Conservation (phyloP, 2,113 vertebrate species). For the Xiphorhynchus elegans region DNA sequence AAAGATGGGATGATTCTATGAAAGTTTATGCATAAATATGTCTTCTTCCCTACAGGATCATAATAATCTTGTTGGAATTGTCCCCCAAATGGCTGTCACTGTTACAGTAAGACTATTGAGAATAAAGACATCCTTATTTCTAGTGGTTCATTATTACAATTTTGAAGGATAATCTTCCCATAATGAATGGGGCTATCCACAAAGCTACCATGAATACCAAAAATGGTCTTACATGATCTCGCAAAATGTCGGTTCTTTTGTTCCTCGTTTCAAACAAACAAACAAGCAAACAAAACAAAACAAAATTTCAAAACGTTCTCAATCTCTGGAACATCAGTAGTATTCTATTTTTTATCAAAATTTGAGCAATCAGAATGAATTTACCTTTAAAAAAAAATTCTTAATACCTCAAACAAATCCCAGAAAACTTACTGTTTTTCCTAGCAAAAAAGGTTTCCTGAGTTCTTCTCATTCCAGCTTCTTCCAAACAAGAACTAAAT, state of each 20-base stretch:
- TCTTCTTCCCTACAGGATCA: neutral
- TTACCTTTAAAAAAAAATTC: neutral
- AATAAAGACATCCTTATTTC: neutral
- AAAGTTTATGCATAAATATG: neutral
- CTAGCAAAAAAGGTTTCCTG: neutral
- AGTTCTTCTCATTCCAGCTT: conserved; percentile 11
- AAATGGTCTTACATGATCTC: fast-evolving
- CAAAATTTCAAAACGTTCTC: neutral
- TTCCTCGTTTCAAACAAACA: neutral
- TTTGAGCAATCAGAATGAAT: neutral
- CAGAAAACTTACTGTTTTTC: neutral
- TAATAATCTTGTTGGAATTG: neutral
- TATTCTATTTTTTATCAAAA: neutral
- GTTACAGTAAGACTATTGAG: neutral
- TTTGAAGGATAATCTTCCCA: neutral
- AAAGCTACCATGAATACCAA: neutral
- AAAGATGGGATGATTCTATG: neutral
- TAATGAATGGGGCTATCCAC: neutral
- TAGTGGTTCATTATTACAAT: neutral
- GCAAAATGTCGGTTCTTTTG: neutral
- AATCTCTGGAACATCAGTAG: neutral
- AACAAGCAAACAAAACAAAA: neutral
- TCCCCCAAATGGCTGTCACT: neutral
- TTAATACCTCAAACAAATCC: neutral
- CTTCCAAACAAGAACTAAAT: neutral